Evolutionary conservation across 2,888 invertebrate genomes (phyloP).

Genomic region (Parnassius mnemosyne): DNA sequence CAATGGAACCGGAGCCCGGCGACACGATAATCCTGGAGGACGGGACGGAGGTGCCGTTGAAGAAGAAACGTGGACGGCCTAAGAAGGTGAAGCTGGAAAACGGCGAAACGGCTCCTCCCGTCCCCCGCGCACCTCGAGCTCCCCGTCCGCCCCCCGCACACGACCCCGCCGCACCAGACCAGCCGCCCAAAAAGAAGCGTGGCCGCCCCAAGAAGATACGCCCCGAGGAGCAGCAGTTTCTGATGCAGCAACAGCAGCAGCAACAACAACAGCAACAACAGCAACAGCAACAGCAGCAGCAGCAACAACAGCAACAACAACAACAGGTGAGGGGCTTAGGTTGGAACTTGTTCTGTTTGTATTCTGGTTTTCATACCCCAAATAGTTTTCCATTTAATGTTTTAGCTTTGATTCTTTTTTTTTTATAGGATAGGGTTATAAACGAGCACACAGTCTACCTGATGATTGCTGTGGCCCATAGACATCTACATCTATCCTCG

Average conservation of each 20-base stretch:
- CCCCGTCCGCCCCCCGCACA: constrained; percentile 53
- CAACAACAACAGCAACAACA: constrained; percentile 64
- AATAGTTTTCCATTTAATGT: too few relatives aligned
- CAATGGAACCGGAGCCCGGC: constrained; percentile 76
- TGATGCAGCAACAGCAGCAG: constrained; percentile 67
- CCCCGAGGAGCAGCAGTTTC: constrained; percentile 81
- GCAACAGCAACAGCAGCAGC: constrained; percentile 42
- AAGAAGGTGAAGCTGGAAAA: constrained; percentile 87
- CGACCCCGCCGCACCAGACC: constrained; percentile 55
- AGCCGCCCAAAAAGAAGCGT: constrained; percentile 91
- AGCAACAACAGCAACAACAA: neutral
- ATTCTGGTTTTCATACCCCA: too few relatives aligned
- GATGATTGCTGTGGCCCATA: too few relatives aligned
- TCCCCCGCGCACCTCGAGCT: constrained; percentile 72
- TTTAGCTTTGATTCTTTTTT: too few relatives aligned
- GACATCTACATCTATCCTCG: too few relatives aligned
- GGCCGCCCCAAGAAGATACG: constrained; percentile 93
- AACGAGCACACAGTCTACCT: too few relatives aligned
- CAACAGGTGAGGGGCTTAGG: too few relatives aligned
- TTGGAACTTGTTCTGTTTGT: too few relatives aligned
- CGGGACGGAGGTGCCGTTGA: constrained; percentile 85
- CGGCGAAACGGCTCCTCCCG: constrained; percentile 82
- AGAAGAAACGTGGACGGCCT: constrained; percentile 94
- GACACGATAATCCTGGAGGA: constrained; percentile 81
- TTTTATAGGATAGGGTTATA: too few relatives aligned